Conservation (phyloP, 2,113 vertebrate species). For the Suncus etruscus region DNA sequence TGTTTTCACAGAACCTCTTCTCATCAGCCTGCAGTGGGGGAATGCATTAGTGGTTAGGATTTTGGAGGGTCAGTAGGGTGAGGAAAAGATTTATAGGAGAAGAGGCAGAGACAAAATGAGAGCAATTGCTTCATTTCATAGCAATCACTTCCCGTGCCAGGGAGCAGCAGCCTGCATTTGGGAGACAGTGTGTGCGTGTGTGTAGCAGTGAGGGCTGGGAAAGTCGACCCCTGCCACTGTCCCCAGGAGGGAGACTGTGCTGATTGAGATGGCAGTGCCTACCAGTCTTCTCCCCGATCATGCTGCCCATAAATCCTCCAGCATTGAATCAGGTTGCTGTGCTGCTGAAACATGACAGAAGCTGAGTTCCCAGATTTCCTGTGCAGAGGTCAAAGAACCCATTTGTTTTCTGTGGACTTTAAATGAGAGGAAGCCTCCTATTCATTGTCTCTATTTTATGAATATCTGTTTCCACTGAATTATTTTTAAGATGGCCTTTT, state of each 20-base stretch:
- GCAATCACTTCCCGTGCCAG: neutral
- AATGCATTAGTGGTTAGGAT: constrained; percentile 27
- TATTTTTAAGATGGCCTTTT: constrained; percentile 37
- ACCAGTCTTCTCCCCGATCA: neutral
- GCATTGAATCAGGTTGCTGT: constrained; percentile 49
- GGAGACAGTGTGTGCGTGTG: neutral
- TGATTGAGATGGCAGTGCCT: constrained; percentile 25
- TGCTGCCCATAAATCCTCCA: constrained; percentile 66
- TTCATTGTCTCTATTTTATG: constrained; percentile 60
- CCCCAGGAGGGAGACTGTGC: neutral
- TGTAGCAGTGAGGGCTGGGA: neutral
- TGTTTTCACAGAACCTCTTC: constrained; percentile 58
- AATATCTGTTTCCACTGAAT: constrained; percentile 62
- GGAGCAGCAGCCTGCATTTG: neutral
- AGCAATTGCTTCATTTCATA: neutral
- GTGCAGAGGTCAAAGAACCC: constrained; percentile 65
- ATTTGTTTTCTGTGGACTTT: constrained; percentile 68
- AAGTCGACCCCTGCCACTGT: neutral
- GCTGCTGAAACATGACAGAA: constrained; percentile 1
- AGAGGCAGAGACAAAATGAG: constrained; percentile 51
- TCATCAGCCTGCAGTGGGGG: constrained; percentile 47
- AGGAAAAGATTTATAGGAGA: constrained; percentile 71
- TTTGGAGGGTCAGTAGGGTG: constrained; percentile 57
- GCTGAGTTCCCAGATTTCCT: constrained; percentile 61
- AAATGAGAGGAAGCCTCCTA: constrained; percentile 68